Percentiles rank a stretch among this genome's conserved stretches.
Conservation (phyloP, 1,140 invertebrate species). For the Euglossa dilemma region DNA sequence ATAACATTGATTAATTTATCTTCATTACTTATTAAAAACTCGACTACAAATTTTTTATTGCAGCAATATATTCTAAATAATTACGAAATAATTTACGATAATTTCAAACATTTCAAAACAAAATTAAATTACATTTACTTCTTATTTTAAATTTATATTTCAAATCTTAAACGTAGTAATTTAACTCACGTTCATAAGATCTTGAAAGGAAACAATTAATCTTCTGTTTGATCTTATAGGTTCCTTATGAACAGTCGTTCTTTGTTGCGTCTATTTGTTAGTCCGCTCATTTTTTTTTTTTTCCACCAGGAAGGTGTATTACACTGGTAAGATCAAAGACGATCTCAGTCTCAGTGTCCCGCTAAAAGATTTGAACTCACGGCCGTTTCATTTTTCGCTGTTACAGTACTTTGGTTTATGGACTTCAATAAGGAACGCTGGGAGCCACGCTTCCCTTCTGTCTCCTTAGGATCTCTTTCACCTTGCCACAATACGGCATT, state of each 20-base stretch:
- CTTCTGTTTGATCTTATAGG: neutral
- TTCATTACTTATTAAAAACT: too few relatives aligned
- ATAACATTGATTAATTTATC: too few relatives aligned
- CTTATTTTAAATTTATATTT: too few relatives aligned
- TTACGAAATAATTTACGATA: too few relatives aligned
- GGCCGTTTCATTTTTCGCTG: neutral
- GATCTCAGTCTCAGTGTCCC: neutral
- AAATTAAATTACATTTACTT: too few relatives aligned
- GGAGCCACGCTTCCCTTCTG: neutral
- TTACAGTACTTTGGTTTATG: neutral
- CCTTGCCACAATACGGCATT: too few relatives aligned
- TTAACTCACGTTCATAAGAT: neutral
- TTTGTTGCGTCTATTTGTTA: neutral
- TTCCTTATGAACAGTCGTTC: neutral
- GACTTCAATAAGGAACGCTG: neutral
- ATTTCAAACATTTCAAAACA: too few relatives aligned
- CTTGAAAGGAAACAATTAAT: neutral
- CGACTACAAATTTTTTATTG: too few relatives aligned
- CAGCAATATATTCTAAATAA: too few relatives aligned
- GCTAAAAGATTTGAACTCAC: constrained; percentile 1
- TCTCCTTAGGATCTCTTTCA: too few relatives aligned
- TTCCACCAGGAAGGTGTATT: neutral
- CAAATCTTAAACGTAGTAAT: neutral
- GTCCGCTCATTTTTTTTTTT: constrained; percentile 21
- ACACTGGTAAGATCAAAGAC: constrained; percentile 31